Evolutionary conservation across 2,888 invertebrate species (phyloP).

Genomic region (Conops quadrifasciatus): DNA sequence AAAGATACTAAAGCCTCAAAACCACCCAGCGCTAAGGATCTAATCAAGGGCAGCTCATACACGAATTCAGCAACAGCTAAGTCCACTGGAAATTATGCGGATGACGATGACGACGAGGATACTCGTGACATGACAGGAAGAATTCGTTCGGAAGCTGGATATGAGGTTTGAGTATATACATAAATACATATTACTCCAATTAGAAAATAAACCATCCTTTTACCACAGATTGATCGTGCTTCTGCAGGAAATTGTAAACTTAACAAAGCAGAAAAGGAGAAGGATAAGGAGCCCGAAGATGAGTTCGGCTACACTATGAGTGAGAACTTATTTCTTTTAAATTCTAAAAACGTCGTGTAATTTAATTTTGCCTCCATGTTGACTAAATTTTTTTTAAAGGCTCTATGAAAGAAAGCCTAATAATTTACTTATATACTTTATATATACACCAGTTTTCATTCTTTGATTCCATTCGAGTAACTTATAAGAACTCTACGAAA

Average conservation of each 20-base stretch:
- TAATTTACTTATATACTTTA: too few species aligned
- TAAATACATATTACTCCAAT: not conserved
- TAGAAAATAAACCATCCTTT: slow-evolving; percentile 36
- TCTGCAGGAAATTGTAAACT: slow-evolving; percentile 87
- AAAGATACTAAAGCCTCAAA: slow-evolving; percentile 24
- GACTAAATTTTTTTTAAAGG: too few species aligned
- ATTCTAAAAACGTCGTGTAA: too few species aligned
- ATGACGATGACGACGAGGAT: slow-evolving; percentile 74
- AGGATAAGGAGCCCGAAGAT: slow-evolving; percentile 87
- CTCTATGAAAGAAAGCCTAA: too few species aligned
- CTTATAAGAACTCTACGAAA: too few species aligned
- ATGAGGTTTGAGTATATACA: slow-evolving; percentile 69
- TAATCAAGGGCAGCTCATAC: slow-evolving; percentile 35
- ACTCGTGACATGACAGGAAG: slow-evolving; percentile 81
- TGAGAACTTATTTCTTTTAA: slow-evolving; percentile 71
- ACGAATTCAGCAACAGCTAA: slow-evolving; percentile 51
- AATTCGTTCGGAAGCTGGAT: slow-evolving; percentile 78
- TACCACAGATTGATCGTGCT: slow-evolving; percentile 80
- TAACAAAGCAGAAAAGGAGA: slow-evolving; percentile 78
- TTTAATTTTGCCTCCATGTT: too few species aligned
- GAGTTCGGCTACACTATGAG: slow-evolving; percentile 93
- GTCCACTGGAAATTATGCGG: slow-evolving; percentile 46
- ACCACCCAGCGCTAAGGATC: slow-evolving; percentile 42
- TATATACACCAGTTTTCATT: too few species aligned
- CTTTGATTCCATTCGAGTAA: too few species aligned